These are phyloP conservation scores for Brachymystax lenok DNA, from an alignment of 2,797 vertebrate species.

Conservation along the genomic window DNA sequence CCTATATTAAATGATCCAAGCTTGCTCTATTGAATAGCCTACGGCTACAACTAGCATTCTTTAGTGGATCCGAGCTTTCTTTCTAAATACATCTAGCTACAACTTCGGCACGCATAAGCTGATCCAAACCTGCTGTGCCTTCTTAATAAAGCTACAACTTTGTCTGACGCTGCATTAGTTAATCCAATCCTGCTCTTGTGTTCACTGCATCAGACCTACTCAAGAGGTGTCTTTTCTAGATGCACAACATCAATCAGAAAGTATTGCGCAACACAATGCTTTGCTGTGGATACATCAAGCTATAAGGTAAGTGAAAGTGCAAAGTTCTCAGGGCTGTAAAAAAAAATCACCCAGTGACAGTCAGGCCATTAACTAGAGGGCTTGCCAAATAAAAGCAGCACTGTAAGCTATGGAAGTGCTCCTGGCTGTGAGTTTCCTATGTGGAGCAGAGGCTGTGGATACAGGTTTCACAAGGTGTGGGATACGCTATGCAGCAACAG, in stretches of 20 bases:
- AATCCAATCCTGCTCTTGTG: background rate
- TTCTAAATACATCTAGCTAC: background rate
- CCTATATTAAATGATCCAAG: conserved; percentile 20
- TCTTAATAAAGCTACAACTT: background rate
- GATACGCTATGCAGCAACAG: conserved; percentile 21
- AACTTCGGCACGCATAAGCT: conserved; percentile 17
- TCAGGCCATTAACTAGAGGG: conserved; percentile 45
- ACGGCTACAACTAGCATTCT: background rate
- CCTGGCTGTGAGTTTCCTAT: conserved; percentile 20
- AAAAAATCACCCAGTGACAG: conserved; percentile 45
- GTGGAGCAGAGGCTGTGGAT: too few species aligned
- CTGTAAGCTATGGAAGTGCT: conserved; percentile 16
- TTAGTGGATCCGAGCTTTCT: too few species aligned
- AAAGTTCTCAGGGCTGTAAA: conserved; percentile 32
- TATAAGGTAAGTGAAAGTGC: conserved; percentile 15
- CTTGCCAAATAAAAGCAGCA: conserved; percentile 43
- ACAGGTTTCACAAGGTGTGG: conserved; percentile 26
- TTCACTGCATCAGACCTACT: background rate
- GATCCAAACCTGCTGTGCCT: background rate
- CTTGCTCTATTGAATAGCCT: background rate
- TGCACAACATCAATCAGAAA: background rate
- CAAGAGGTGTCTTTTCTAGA: background rate
- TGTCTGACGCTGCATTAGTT: background rate
- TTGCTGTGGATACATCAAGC: conserved; percentile 37
- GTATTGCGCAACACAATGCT: conserved; percentile 9